A percentile compares a stretch with the other conserved stretches of the same genome.
Conservation (phyloP, 2,113 vertebrate species). For the Empidonax traillii region DNA sequence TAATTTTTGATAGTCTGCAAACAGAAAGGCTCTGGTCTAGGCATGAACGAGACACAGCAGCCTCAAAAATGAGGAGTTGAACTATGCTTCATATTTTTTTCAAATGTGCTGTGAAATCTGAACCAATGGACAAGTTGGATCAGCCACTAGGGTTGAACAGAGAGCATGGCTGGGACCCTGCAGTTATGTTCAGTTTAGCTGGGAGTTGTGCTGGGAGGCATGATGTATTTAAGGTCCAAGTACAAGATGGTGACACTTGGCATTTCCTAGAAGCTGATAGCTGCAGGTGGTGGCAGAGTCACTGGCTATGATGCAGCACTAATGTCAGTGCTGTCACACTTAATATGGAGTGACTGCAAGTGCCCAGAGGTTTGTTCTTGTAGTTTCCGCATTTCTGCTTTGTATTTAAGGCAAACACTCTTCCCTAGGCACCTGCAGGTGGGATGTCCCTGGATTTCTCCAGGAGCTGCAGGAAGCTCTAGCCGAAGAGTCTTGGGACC, state of each 20-base stretch:
- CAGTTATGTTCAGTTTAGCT: not conserved
- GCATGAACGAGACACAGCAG: not conserved
- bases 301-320: not conserved
- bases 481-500: not conserved
- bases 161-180: not conserved
- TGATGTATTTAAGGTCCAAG: not conserved
- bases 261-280: not conserved
- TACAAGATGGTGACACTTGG: not conserved
- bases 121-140: not conserved
- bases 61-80: not conserved
- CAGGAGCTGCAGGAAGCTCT: not conserved
- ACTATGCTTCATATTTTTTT: not conserved
- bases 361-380: not conserved
- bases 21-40: not conserved
- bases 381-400: not conserved
- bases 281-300: not conserved
- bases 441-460: not conserved
- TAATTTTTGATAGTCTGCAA: not conserved
- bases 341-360: not conserved
- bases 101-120: not conserved
- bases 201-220: not conserved
- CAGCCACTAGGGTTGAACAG: not conserved
- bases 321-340: not conserved
- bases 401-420: not conserved
- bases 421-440: not conserved